These are phyloP conservation scores for Stegastes partitus DNA, from an alignment of 2,113 vertebrate species.

Conservation along the genomic window DNA sequence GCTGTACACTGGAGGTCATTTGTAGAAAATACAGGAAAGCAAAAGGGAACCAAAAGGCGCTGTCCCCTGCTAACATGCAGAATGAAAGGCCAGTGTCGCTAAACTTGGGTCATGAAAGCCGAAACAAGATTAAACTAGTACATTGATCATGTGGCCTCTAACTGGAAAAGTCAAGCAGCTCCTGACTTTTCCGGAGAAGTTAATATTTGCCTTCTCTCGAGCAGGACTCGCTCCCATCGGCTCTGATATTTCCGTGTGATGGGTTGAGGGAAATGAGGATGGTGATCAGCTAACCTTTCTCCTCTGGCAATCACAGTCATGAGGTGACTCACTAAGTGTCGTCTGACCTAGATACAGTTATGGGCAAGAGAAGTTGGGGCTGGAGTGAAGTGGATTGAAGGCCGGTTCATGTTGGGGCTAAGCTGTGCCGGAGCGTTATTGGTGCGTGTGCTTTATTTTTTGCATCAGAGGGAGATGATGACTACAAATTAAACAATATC, in stretches of 20 bases:
- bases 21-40: not conserved
- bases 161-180: slow-evolving; percentile 1
- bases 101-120: not conserved
- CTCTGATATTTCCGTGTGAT: slow-evolving; percentile 55
- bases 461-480: not conserved
- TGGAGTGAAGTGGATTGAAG: slow-evolving; percentile 22
- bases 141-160: not conserved
- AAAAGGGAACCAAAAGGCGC: not conserved
- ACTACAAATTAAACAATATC: not conserved
- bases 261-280: slow-evolving; percentile 42
- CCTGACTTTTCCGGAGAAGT: slow-evolving; percentile 14
- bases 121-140: not conserved
- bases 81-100: not conserved
- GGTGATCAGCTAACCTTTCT: slow-evolving; percentile 58
- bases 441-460: not conserved
- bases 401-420: not conserved
- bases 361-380: slow-evolving; percentile 19
- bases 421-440: not conserved
- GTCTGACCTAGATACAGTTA: slow-evolving; percentile 72
- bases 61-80: not conserved
- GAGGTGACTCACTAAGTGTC: slow-evolving; percentile 73
- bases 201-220: slow-evolving; percentile 10
- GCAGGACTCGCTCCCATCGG: slow-evolving; percentile 15
- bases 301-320: slow-evolving; percentile 67
- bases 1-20: not conserved